phyloP scores from a whole-genome alignment of 35 echinoderm and acorn worm species.

The Acanthaster planci region DNA sequence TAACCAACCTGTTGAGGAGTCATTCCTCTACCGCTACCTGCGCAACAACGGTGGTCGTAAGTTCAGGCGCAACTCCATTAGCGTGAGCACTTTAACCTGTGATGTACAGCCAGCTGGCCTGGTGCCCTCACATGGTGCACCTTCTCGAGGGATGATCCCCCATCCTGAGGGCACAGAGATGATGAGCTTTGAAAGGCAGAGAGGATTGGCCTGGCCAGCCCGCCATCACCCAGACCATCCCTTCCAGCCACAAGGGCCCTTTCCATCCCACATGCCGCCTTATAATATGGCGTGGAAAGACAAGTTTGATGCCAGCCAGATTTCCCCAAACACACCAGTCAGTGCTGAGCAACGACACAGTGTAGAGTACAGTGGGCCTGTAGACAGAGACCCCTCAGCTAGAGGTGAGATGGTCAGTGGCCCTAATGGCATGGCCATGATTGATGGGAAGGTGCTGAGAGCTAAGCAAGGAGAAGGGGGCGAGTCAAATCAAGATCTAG shows the following conservation, averaged over 20 bases:
- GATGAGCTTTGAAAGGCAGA: slow-evolving; percentile 17
- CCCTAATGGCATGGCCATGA: neutral
- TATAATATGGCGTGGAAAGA: slow-evolving; percentile 24
- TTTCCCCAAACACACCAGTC: slow-evolving; percentile 22
- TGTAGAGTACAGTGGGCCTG: neutral
- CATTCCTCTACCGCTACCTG: slow-evolving; percentile 72
- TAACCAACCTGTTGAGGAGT: slow-evolving; percentile 59
- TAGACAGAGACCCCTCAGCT: neutral
- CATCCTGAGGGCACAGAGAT: neutral
- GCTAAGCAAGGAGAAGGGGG: slow-evolving; percentile 42
- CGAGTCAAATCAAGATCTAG: slow-evolving; percentile 81
- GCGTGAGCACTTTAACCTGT: neutral
- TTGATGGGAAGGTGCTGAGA: slow-evolving; percentile 6
- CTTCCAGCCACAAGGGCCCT: neutral
- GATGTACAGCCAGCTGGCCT: neutral
- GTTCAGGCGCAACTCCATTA: slow-evolving; percentile 25
- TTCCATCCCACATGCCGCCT: slow-evolving; percentile 21
- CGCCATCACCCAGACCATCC: slow-evolving; percentile 24
- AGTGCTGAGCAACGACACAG: neutral
- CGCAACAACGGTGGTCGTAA: slow-evolving; percentile 41
- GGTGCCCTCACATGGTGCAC: neutral
- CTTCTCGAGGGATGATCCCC: neutral
- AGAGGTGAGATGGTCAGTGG: neutral
- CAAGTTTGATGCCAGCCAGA: slow-evolving; percentile 28
- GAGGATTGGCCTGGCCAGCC: slow-evolving; percentile 9